A percentile compares a stretch with the other conserved stretches of the same genome.
Conservation (phyloP, 2,888 invertebrate genomes). For the Pelosia muscerda region DNA sequence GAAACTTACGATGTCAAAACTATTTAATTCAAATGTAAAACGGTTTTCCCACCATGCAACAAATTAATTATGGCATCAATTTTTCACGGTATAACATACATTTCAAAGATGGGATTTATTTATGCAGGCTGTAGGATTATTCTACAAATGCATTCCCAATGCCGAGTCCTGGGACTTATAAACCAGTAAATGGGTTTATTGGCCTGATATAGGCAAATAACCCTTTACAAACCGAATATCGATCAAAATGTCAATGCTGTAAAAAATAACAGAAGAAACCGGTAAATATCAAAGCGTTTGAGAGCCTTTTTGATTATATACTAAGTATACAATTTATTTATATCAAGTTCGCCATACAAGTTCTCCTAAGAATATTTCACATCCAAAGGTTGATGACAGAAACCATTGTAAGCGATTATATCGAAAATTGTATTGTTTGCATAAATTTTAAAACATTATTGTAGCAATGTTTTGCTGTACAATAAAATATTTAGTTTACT, state of each 20-base stretch:
- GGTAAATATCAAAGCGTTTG: neutral
- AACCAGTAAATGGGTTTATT: neutral
- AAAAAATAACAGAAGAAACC: neutral
- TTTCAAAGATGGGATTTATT: too few species aligned
- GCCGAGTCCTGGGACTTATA: neutral
- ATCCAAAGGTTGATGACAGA: neutral
- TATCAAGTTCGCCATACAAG: neutral
- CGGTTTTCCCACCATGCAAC: too few species aligned
- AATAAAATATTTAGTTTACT: too few species aligned
- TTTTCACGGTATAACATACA: too few species aligned
- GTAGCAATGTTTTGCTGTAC: neutral
- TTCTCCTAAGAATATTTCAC: neutral
- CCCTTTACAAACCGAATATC: neutral
- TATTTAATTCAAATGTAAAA: too few species aligned
- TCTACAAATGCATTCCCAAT: too few species aligned
- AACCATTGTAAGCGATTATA: neutral
- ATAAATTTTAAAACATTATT: neutral
- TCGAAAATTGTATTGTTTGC: neutral
- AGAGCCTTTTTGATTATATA: neutral
- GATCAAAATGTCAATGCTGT: neutral
- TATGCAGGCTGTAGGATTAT: too few species aligned
- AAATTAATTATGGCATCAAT: too few species aligned
- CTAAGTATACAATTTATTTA: neutral
- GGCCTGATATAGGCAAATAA: too few species aligned
- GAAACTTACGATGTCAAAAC: too few species aligned